phyloP scores from a whole-genome alignment of 2,113 vertebrate genomes.

The Psilopogon haemacephalus region DNA sequence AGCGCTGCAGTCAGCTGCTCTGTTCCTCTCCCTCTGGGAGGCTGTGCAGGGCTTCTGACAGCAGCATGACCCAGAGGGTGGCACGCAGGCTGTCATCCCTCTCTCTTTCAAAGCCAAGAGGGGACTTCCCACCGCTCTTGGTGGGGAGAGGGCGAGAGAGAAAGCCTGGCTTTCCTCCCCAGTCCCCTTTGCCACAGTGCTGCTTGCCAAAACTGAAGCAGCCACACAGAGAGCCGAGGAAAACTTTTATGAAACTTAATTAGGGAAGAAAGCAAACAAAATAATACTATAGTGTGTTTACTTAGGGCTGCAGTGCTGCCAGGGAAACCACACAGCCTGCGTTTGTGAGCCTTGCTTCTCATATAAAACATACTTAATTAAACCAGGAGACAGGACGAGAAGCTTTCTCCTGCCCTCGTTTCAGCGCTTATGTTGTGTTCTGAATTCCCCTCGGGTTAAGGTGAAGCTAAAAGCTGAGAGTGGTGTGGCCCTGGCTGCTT shows the following conservation, averaged over 20 bases:
- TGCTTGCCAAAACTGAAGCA: slow-evolving; percentile 74
- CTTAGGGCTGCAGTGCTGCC: slow-evolving; percentile 65
- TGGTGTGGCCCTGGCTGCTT: slow-evolving; percentile 31
- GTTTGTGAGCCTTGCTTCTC: slow-evolving; percentile 72
- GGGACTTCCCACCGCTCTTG: neutral
- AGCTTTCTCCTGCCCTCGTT: slow-evolving; percentile 73
- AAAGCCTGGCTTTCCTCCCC: neutral
- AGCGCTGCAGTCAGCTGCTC: neutral
- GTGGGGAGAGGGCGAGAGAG: neutral
- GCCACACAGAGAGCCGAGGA: slow-evolving; percentile 78
- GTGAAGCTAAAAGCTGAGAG: slow-evolving; percentile 48
- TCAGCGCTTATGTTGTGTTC: slow-evolving; percentile 69
- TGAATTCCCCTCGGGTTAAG: slow-evolving; percentile 65
- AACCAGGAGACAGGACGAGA: slow-evolving; percentile 67
- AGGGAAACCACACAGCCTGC: slow-evolving; percentile 75
- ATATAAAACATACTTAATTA: slow-evolving; percentile 77
- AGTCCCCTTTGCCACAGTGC: slow-evolving; percentile 45
- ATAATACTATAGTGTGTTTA: slow-evolving; percentile 75
- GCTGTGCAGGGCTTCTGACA: neutral
- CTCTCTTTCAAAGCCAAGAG: neutral
- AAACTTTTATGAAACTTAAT: slow-evolving; percentile 80
- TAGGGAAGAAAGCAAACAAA: slow-evolving; percentile 78
- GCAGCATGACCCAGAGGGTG: neutral
- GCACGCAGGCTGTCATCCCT: neutral
- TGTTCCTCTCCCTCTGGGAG: neutral